Evolutionary conservation across 2,113 vertebrate species (phyloP).

Genomic region (Daphoenositta chrysoptera): DNA sequence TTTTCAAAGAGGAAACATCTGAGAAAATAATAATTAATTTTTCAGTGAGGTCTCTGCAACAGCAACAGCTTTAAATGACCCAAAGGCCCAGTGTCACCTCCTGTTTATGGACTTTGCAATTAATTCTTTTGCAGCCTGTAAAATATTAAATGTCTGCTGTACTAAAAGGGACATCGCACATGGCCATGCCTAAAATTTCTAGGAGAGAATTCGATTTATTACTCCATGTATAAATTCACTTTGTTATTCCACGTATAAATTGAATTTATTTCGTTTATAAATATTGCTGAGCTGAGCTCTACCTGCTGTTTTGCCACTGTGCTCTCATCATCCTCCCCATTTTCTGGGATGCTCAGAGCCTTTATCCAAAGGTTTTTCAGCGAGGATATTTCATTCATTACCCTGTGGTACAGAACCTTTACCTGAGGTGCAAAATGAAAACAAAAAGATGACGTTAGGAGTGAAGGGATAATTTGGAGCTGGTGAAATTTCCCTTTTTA

Average conservation of each 20-base stretch:
- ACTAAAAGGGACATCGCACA: accelerated
- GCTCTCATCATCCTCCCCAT: background rate
- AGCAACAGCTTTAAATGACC: background rate
- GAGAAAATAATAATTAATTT: background rate
- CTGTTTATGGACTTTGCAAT: background rate
- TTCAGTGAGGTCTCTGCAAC: background rate
- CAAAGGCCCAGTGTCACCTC: background rate
- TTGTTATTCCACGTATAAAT: background rate
- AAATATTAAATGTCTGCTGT: accelerated
- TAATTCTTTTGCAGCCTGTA: background rate
- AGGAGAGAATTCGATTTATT: background rate
- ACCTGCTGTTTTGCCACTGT: conserved; percentile 53
- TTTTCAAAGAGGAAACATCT: background rate
- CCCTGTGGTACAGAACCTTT: conserved; percentile 74
- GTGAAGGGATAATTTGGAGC: background rate
- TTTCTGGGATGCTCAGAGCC: background rate
- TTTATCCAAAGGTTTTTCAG: conserved; percentile 69
- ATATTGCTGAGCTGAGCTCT: background rate
- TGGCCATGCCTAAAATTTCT: background rate
- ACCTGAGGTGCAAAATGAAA: conserved; percentile 66
- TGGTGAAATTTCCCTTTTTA: background rate
- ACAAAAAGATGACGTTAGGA: background rate
- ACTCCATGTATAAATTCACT: background rate
- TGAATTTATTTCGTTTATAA: accelerated
- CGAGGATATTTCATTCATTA: conserved; percentile 67